Percentiles rank a stretch among this genome's conserved stretches.
These are phyloP conservation scores for Dendroctonus ponderosae DNA, from an alignment of 1,140 invertebrate species.

Conservation along the genomic window DNA sequence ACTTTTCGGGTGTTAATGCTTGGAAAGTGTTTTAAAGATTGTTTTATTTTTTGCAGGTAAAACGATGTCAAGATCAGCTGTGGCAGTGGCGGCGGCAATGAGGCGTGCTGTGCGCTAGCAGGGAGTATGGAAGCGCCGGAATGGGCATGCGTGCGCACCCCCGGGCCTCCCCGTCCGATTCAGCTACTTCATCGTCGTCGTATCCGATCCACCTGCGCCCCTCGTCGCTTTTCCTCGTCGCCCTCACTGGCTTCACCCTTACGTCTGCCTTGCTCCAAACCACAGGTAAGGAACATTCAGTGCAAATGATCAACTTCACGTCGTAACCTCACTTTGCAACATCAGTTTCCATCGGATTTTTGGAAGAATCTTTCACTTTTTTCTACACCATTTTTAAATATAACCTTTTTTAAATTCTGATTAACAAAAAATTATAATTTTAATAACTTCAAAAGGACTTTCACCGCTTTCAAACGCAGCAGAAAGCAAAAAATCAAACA, in stretches of 20 bases:
- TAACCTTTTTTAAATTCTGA: too few relatives aligned
- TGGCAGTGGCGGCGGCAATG: slow-evolving; percentile 25
- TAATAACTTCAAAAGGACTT: too few relatives aligned
- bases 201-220: slow-evolving; percentile 2
- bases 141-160: slow-evolving; percentile 73
- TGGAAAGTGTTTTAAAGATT: slow-evolving; percentile 7
- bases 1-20: not conserved
- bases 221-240: not conserved
- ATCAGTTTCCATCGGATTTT: too few relatives aligned
- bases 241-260: slow-evolving; percentile 6
- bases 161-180: slow-evolving; percentile 54
- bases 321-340: too few relatives aligned
- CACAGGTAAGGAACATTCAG: slow-evolving; percentile 38
- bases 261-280: slow-evolving; percentile 27
- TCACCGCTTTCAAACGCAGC: too few relatives aligned
- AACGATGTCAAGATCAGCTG: not conserved
- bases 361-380: too few relatives aligned
- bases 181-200: slow-evolving; percentile 2
- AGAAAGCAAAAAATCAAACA: too few relatives aligned
- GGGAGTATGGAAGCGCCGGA: slow-evolving; percentile 78
- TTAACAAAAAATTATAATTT: too few relatives aligned
- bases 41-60: slow-evolving; percentile 18
- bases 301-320: too few relatives aligned
- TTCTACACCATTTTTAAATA: too few relatives aligned
- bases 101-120: slow-evolving; percentile 59